Evolutionary conservation across 2,888 invertebrate species (phyloP), one percentile per base, ranked within the genome.

Genomic region (Drosophila pseudotakahashii): DNA sequence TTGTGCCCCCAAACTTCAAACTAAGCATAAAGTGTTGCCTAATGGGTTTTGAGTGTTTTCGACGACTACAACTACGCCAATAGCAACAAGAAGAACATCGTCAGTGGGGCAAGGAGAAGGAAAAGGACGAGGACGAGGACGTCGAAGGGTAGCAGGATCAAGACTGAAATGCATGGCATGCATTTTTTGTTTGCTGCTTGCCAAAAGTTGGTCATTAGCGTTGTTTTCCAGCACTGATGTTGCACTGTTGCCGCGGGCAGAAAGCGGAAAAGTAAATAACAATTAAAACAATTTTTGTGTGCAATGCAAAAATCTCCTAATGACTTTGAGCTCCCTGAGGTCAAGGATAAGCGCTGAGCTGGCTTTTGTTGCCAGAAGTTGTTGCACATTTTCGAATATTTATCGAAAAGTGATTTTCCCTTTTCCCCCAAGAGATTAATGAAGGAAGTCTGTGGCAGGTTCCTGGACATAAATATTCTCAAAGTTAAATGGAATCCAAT

Each of bases 21-120:
- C 84, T 85, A 87, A 89, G 82, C 89, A 89, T 87, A 90, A 89
- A 89, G 88, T 90, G 90, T 89, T 89, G 80, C 89, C 90, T 90
- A 89, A 89, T 89, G 89, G 89, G 85, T 89, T 89, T 88, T 88
- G 90, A 90, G 89, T 89, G 90, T 89, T 89, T 89, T 89, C 83
- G 89, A 90, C 90, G 78, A 83, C 88, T 83, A 70, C 76, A 52
- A 36, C 71, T 50, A 41, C 66, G 54, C 36, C 55, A 67, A 50
- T 44, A 66, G 26, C 61, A 53, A 45, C 70, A 59, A 53, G 44
- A 70, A 76, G 54, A 61, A 54, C 71, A 75, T 54, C 71, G 70
- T 58, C 64, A 44, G 52, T 23, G 9, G 30, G 45, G 14, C 26
- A 6, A 2, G 45, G 45, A 10, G n/a, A 14, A 10, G 30, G 2